These are phyloP conservation scores for Promerops cafer DNA, from an alignment of 2,113 vertebrate genomes.

Conservation along the genomic window DNA sequence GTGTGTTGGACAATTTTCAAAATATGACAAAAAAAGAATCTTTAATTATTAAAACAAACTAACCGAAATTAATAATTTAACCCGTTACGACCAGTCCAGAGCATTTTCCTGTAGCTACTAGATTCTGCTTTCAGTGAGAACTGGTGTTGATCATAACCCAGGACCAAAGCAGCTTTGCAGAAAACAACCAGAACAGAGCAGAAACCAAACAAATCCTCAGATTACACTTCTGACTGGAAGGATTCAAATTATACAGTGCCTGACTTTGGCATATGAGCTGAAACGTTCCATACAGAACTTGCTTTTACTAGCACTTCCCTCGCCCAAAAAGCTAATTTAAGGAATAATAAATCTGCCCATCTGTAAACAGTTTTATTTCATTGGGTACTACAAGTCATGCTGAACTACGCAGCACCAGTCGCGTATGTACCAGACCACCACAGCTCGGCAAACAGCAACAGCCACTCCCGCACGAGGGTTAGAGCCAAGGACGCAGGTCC, in stretches of 20 bases:
- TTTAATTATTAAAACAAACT: background rate
- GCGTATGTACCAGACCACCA: accelerated
- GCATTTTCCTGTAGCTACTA: background rate
- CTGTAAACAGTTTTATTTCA: background rate
- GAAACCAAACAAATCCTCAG: background rate
- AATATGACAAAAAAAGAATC: background rate
- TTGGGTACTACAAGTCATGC: background rate
- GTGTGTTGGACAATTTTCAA: background rate
- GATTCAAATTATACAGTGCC: background rate
- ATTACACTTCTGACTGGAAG: background rate
- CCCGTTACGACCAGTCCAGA: background rate
- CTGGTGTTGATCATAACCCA: background rate
- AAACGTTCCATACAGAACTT: background rate
- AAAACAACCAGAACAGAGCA: background rate
- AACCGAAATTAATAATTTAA: background rate
- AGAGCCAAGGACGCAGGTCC: background rate
- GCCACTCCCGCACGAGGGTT: accelerated
- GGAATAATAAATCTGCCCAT: background rate
- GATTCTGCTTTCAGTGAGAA: background rate
- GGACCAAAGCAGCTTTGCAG: background rate
- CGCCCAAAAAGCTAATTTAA: background rate
- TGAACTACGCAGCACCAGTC: background rate
- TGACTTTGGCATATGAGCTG: background rate
- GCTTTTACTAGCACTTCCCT: background rate
- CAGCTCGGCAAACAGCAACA: background rate